Base-by-base conservation (phyloP, 2,888 invertebrate genomes). In the Chalcosyrphus nemorum region DNA sequence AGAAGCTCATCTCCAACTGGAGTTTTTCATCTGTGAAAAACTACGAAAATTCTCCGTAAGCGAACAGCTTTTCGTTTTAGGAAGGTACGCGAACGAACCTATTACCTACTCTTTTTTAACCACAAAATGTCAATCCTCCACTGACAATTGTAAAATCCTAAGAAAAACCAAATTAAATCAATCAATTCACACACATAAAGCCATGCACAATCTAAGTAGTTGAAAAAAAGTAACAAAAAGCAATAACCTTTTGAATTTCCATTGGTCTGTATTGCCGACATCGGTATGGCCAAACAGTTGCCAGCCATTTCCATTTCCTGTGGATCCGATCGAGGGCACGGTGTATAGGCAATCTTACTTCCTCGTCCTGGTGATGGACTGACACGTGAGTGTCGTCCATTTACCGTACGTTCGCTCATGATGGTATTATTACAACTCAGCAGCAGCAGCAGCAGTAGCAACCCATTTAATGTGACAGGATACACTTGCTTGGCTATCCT, bases 351-450 rank as follows among this genome's bases (percentile, higher is more conserved):
- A 77, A 91, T 89, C 87, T 90, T 90, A 76, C 90, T 90, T 70
- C 91, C 89, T 65, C 91, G 90, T 74, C 90, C 91, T 76, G 91
- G 91, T 71, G 91, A 90, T 35, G 91, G 91, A 86, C 92, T 91
- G 72, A 91, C 90, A 66, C 92, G 91, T 50, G 91, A 89, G 87
- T 91, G 89, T 29, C 91, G 90, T 43, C 90, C 90, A 56, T 88
- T 88, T 47, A 88, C 87, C 75, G 86, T 86, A 38, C 88, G 88
- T 87, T 90, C 90, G 86, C 88, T 88, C 89, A 89, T 91, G 87
- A 68, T 88, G n/a, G n/a, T n/a, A n/a, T n/a, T n/a, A n/a, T n/a
- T n/a, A n/a, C n/a, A n/a, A n/a, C n/a, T n/a, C n/a, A n/a, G n/a
- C 52, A 52, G 19, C 61, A 50, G 29, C 6, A 63, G 19, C 24